Evolutionary conservation across 2,888 invertebrate species (phyloP).

Genomic region (Ophraella communa): DNA sequence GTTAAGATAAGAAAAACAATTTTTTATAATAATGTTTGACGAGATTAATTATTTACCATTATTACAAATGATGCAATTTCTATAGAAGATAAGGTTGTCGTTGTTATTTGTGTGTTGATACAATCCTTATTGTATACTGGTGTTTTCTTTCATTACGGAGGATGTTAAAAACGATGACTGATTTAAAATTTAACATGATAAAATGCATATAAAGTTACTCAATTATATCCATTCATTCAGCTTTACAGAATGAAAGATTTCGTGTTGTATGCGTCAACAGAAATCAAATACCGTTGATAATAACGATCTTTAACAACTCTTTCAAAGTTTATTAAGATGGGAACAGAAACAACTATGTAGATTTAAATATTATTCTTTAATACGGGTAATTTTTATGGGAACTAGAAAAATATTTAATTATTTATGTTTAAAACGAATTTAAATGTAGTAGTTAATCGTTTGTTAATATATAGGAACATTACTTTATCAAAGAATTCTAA

Average conservation of each 20-base stretch:
- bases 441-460: too few relatives aligned
- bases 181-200: neutral
- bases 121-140: neutral
- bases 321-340: slow-evolving; percentile 6
- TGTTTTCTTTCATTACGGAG: neutral
- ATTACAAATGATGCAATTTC: neutral
- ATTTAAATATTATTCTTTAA: slow-evolving; percentile 2
- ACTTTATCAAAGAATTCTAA: too few relatives aligned
- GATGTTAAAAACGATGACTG: neutral
- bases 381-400: too few relatives aligned
- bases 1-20: too few relatives aligned
- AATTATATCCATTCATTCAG: slow-evolving; percentile 6
- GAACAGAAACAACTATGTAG: neutral
- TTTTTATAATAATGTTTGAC: too few relatives aligned
- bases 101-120: neutral
- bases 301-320: neutral
- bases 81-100: neutral
- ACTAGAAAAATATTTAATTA: too few relatives aligned
- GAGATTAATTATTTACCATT: too few relatives aligned
- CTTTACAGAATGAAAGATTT: slow-evolving; percentile 2
- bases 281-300: slow-evolving; percentile 3
- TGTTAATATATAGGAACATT: too few relatives aligned
- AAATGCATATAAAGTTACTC: neutral
- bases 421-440: too few relatives aligned
- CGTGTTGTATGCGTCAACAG: neutral